Evolutionary conservation across 2,113 vertebrate species (phyloP), one percentile per base, ranked within the genome.

Genomic region (Aythya baeri): DNA sequence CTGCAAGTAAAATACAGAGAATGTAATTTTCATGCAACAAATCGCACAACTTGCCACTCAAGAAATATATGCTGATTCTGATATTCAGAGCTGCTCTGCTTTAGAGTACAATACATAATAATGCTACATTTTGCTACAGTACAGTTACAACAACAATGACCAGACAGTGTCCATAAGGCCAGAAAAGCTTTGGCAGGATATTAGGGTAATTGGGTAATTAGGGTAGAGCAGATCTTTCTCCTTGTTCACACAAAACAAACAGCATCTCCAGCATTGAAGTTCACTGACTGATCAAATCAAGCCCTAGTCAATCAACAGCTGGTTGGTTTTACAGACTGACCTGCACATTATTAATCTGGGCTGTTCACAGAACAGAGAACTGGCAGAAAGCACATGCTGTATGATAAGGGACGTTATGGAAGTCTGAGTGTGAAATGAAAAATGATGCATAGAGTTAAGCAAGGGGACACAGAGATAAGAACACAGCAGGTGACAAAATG

Each of bases 11-110:
- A 97, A 96, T 73, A 93, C 50, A 91, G 68, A 50, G 43, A 79
- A 95, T 88, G 96, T 94, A 57, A 93, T 95, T 84, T 86, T 93
- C 58, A 68, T 91, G 91, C 92, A 95, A 97, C 79, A 94, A 83
- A 92, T 81, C 59, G 63, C 54, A 88, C 73, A 74, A 79, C 83
- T 96, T 96, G 83, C 88, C 95, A 93, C 93, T 94, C 81, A 86
- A 83, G 50, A 91, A 72, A 93, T 57, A 76, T 75, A 89, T 88
- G 86, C 62, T 66, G 70, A 34, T 34, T 83, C 58, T 92, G 62
- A 81, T 9, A 70, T 4, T 82, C 32, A 74, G 50, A 93, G 18
- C 26, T 74, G 44, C 41, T 94, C 66, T 81, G 55, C 84, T 96
- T 93, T 79, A n/a, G n/a, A 63, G 79, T 75, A 83, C 34, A 82